Evolutionary conservation across 1,140 invertebrate species (phyloP), one percentile per base, ranked within the genome.

Genomic region (Periplaneta americana): DNA sequence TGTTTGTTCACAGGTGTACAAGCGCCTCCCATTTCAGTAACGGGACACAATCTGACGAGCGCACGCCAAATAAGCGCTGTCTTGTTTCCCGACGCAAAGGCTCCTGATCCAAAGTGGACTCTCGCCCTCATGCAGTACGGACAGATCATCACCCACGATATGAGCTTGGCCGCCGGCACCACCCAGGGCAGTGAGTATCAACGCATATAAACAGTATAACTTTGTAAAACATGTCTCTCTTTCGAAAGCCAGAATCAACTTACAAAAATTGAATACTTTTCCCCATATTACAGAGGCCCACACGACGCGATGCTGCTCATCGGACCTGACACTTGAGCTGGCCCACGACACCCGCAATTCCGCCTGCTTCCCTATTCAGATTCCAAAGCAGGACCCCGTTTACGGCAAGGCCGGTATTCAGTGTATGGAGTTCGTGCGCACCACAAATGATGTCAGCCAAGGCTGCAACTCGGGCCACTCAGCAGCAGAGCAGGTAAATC

Each of bases 341-440:
- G 82, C 84, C 34, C 48, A 80, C 34, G 82, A 84, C 34, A 81
- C 84, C 82, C 82, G 75, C 76, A 76, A 85, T 84, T 90, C 92
- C 0, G 87, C 90, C 34, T 99, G 98, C 87, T 97, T 93, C 84
- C 96, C 97, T 0, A 97, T 99, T 82, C 87, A 94, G 0, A 92
- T 98, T 17, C 94, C 97, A 3, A 86, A 89, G 0, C 91, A 96
- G 84, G 98, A 99, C 88, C 95, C 94, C 0, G 91, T 95, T n/a
- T 95, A 95, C 84, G 88, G 89, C 2, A 90, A 90, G 79, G 91
- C 90, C 39, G 91, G 93, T 28, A 93, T 92, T 22, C 90, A 93
- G 79, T 98, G 96, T 85, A 92, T 97, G 88, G 96, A 96, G 88
- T 97, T 97, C 86, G 94, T 97, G 1, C 91, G 96, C 83, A 96